Percentiles rank a stretch among this genome's conserved stretches.
Evolutionary conservation across 35 echinoderm and acorn worm genomes (phyloP).

Genomic region (Nesometra sesokonis): DNA sequence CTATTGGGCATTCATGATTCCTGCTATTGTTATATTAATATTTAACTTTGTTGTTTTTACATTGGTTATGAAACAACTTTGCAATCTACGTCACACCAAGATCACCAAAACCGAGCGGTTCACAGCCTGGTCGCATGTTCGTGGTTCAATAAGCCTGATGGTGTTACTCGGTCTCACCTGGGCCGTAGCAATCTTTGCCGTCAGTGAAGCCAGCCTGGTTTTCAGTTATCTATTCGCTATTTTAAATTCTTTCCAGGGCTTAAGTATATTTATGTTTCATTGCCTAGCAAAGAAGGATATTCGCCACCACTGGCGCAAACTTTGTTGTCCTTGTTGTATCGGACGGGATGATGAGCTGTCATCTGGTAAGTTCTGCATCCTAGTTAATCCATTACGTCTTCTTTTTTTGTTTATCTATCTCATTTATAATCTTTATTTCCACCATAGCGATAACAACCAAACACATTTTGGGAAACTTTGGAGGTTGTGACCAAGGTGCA

Average conservation of each 20-base stretch:
- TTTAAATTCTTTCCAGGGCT: conserved; percentile 52
- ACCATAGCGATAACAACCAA: no score
- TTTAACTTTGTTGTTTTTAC: conserved; percentile 54
- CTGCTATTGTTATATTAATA: conserved; percentile 35
- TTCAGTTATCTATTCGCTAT: conserved; percentile 71
- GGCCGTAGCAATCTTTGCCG: conserved; percentile 31
- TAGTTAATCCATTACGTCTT: no score
- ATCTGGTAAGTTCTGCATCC: neutral
- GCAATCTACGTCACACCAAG: conserved; percentile 19
- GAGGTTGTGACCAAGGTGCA: no score
- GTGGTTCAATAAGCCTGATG: conserved; percentile 15
- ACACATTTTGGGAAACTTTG: no score
- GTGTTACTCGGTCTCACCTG: conserved; percentile 46
- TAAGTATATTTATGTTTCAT: conserved; percentile 61
- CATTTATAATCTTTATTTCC: no score
- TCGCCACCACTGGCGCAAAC: conserved; percentile 23
- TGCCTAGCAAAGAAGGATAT: conserved; percentile 48
- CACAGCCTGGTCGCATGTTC: conserved; percentile 2
- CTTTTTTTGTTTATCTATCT: no score
- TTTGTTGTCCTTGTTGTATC: conserved; percentile 22
- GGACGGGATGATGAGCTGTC: neutral
- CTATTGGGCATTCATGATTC: conserved; percentile 27
- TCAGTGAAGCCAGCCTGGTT: conserved; percentile 25
- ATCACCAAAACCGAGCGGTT: conserved; percentile 33
- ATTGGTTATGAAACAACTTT: conserved; percentile 44